Evolutionary conservation across 2,888 invertebrate genomes (phyloP), one percentile per base, ranked within the genome.

Genomic region (Strigamia maritima): DNA sequence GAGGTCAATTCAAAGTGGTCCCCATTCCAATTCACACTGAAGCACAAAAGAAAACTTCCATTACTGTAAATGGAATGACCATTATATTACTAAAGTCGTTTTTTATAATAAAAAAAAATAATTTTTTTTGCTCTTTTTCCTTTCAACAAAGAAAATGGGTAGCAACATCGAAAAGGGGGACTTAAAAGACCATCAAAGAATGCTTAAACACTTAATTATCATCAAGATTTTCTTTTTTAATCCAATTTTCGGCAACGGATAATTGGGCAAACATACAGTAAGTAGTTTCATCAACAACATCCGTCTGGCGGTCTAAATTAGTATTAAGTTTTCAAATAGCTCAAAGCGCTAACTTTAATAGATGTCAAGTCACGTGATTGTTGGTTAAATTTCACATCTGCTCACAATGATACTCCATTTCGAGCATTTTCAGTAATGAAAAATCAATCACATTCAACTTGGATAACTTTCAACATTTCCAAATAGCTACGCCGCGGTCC

Each of bases 381-480:
- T 3, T 49, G 49, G 14, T 49, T 19, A 49, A 49, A 49, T n/a
- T 49, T 49, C 49, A 19, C n/a, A 49, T 49, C 49, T 49, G 49
- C 49, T 49, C 49, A 7, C 49, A 49, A 49, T 49, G n/a, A 49
- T 49, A 19, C 49, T 49, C 49, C 49, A n/a, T 49, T 65, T 65
- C 26, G 14, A 65, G 26, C 28, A 26, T 65, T 65, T 65, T 26
- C 28, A 26, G 65, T 65, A 65, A 65, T 65, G 65, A 65, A 65
- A 65, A 65, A 65, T 65, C 65, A 65, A 65, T 65, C 65, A 65
- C 65, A 65, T 65, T 65, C 28, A 65, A 65, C 26, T 65, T 65
- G 65, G 65, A 65, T 26, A 65, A 65, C 24, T 65, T 65, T 65
- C 65, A 65, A 65, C 65, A 24, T 65, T 65, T 65, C 65, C 28